Conservation (phyloP, 2,113 vertebrate species). For the Gorsachius goisagi region DNA sequence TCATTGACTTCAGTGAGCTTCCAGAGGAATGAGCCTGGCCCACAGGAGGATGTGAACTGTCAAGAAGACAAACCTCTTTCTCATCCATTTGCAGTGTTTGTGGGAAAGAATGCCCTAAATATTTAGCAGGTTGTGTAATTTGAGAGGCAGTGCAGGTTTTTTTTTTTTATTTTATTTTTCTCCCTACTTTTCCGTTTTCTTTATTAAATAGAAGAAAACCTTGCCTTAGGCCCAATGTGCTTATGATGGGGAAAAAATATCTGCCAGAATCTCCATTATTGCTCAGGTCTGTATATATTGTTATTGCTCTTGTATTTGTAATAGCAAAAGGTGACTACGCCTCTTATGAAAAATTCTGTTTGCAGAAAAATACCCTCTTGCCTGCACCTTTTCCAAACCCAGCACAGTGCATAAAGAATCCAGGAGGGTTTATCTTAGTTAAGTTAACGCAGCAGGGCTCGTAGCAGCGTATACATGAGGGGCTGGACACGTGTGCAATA, state of each 20-base stretch:
- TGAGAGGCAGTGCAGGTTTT: background rate
- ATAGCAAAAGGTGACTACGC: background rate
- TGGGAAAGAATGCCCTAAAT: conserved; percentile 54
- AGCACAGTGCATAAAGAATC: background rate
- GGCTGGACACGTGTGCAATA: fast-evolving
- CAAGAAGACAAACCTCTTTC: conserved; percentile 43
- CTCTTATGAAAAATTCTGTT: background rate
- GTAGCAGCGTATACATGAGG: fast-evolving
- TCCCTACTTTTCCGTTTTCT: conserved; percentile 30
- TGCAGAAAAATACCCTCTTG: background rate
- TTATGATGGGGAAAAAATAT: conserved; percentile 26
- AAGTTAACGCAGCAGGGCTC: background rate
- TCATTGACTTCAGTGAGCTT: conserved; percentile 16
- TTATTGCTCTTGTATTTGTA: conserved; percentile 25
- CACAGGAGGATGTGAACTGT: conserved; percentile 28
- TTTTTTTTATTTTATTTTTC: conserved; percentile 16
- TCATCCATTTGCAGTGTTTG: conserved; percentile 32
- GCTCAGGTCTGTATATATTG: background rate
- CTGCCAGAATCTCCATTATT: conserved; percentile 17
- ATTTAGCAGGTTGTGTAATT: conserved; percentile 61
- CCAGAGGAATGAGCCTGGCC: conserved; percentile 14
- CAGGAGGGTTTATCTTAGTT: background rate
- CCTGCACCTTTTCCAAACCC: background rate
- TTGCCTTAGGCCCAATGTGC: conserved; percentile 21
- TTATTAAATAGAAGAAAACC: conserved; percentile 50